Base-by-base conservation (phyloP, 2,113 vertebrate species). In the Platysteira castanea region DNA sequence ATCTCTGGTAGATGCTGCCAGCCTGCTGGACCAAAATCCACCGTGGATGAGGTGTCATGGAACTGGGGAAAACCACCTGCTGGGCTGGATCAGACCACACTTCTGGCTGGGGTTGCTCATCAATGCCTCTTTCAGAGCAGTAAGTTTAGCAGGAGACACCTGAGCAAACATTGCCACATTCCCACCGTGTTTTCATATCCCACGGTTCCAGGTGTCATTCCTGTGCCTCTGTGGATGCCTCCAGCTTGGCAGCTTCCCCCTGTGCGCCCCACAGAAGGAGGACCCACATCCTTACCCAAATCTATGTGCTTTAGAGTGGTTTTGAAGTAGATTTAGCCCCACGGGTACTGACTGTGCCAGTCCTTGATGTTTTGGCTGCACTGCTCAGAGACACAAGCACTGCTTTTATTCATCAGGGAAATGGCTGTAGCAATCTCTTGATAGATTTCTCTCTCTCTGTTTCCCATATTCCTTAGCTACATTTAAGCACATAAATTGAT, bases 281-380 rank as follows among this genome's bases (percentile, higher is more conserved):
- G 16, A n/a, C 4, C 2, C 63, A 79, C 42, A 26, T 44, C 44
- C 76, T 60, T 41, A 79, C 53, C 18, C 44, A 60, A 56, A 63
- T 22, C 17, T 5, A 1, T 0, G 0, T 19, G 14, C 30, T 89
- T 85, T 26, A 52, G 37, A 54, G 60, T 74, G 52, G 24, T 52
- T 93, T 68, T 41, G n/a, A 54, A 89, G 49, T 11, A 71, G 68
- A 20, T 61, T 91, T 49, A 63, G 18, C 26, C n/a, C 60, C 44
- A 42, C 0, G 0, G 30, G 42, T 73, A 74, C 64, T n/a, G 50
- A 24, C 15, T 81, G 30, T 52, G 54, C 22, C 1, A 1, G 31
- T 44, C 52, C 35, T 71, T 60, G 28, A 33, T 27, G 49, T n/a
- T 68, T 78, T 2, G 1, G 53, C 49, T 8, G 4, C 10, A 31